phyloP scores from a whole-genome alignment of 2,888 invertebrate species.

The Xiphydria camelus region DNA sequence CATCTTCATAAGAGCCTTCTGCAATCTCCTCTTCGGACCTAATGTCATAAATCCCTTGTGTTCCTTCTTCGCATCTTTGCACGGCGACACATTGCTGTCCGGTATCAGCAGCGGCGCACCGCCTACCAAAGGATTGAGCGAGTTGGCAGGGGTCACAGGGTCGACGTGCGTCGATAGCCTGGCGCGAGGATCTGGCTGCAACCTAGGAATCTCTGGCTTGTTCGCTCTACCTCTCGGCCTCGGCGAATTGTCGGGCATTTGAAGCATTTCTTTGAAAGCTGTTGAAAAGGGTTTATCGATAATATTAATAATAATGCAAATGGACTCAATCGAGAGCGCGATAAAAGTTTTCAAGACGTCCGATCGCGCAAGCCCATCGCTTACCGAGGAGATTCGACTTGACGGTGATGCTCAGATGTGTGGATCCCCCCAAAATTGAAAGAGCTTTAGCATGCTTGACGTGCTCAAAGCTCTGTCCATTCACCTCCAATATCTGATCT shows the following conservation, averaged over 20 bases:
- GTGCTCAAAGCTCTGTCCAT: conserved; percentile 94
- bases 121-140: conserved; percentile 45
- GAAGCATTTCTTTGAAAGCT: conserved; percentile 72
- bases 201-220: conserved; percentile 58
- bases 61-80: conserved; percentile 65
- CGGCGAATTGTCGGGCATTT: conserved; percentile 81
- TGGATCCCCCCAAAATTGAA: conserved; percentile 90
- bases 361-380: conserved; percentile 17
- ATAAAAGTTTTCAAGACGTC: neutral
- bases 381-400: conserved; percentile 91
- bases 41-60: conserved; percentile 82
- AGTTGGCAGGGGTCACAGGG: conserved; percentile 55
- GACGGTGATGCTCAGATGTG: conserved; percentile 94
- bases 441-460: conserved; percentile 89
- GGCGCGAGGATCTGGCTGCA: conserved; percentile 69
- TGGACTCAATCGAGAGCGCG: conserved; percentile 31
- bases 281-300: conserved; percentile 21
- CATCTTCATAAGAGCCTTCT: conserved; percentile 86
- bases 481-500: conserved; percentile 97
- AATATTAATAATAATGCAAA: no score
- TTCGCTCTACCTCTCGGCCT: conserved; percentile 66
- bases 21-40: conserved; percentile 81
- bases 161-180: conserved; percentile 78
- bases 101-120: conserved; percentile 50
- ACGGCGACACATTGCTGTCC: conserved; percentile 54